Evolutionary conservation across 2,797 vertebrate genomes (phyloP).

Genomic region (Alexandromys oeconomus): DNA sequence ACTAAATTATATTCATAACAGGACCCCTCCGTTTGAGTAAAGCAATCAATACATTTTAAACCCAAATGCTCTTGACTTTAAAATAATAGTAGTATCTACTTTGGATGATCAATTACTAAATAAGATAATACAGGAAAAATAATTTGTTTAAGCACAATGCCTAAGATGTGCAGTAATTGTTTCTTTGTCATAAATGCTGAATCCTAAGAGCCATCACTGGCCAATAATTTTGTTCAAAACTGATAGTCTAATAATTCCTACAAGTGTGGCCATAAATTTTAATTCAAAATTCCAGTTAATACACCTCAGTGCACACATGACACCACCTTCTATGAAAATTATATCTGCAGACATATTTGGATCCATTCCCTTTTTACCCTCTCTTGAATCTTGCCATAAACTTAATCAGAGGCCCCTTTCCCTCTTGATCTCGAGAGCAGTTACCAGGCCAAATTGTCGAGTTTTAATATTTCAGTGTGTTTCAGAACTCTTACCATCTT

Average conservation of each 20-base stretch:
- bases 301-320: neutral
- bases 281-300: conserved; percentile 41
- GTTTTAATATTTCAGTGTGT: conserved; percentile 86
- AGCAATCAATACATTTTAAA: neutral
- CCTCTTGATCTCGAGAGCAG: conserved; percentile 59
- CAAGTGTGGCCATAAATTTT: neutral
- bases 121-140: neutral
- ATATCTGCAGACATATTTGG: conserved; percentile 78
- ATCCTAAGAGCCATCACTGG: neutral
- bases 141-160: neutral
- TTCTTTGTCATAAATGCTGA: neutral
- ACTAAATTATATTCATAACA: neutral
- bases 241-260: conserved; percentile 55
- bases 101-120: neutral
- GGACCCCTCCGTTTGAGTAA: neutral
- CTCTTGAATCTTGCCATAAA: neutral
- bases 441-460: conserved; percentile 80
- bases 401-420: conserved; percentile 81
- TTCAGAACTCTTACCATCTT: conserved; percentile 84
- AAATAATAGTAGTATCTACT: neutral
- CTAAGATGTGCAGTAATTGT: neutral
- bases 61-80: neutral
- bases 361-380: neutral
- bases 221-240: conserved; percentile 2
- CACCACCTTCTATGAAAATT: conserved; percentile 40